Base-by-base conservation (phyloP, 1,140 invertebrate species). In the Drosophila baimaii region DNA sequence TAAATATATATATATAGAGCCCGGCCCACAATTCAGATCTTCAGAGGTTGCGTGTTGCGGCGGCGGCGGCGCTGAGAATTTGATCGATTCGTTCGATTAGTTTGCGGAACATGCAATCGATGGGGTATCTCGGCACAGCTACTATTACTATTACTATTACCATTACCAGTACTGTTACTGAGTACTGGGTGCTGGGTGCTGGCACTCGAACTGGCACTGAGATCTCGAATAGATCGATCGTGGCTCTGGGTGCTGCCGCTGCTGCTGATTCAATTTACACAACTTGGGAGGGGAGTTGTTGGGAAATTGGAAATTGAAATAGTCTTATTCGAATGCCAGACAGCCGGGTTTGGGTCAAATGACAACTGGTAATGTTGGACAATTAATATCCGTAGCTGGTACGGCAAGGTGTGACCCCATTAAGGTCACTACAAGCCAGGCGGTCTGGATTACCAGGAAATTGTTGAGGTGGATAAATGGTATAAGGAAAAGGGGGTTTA, bases 21-120 rank as follows among this genome's bases (percentile, higher is more conserved):
- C 51, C 51, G 31, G 51, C 51, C 51, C 31, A 54, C 51, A 54
- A 37, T 35, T 54, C 15, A 35, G 55, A 43, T 75, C 29, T 52
- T 52, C 41, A 5, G 65, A 62, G 73, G 79, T 90, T 90, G 86
- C 86, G 86, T 90, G 86, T 81, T 79, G 64, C 56, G 49, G 13
- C 35, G 37, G 35, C 35, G 35, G 54, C 57, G 61, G 68, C 58
- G 78, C 82, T 80, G 79, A 76, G 80, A 83, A 90, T 89, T 90
- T 90, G 86, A 90, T 90, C 86, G 88, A 90, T 90, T 90, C 83
- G 82, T 90, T 90, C 88, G 86, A 90, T 90, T 90, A 90, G 80
- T 81, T 84, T 64, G 85, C 84, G 84, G 84, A 77, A 84, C 84
- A 88, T 89, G 84, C 84, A 89, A 89, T 89, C 84, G n/a, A 15